Evolutionary conservation across 1,140 invertebrate species (phyloP).

Genomic region (Homarus americanus): DNA sequence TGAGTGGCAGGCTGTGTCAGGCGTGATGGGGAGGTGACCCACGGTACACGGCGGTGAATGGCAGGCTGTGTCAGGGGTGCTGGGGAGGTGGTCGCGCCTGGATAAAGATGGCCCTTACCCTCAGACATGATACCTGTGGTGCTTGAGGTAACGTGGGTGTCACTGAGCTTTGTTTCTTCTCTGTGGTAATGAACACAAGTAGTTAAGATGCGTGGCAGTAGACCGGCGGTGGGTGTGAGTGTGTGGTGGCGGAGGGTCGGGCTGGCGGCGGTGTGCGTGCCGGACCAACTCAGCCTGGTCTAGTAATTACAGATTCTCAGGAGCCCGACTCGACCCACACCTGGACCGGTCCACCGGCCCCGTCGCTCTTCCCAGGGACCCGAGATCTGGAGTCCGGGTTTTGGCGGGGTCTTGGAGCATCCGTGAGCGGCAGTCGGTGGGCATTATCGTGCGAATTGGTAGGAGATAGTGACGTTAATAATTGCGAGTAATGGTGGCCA

Average conservation of each 20-base stretch:
- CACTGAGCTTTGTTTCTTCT: no score
- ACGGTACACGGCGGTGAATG: no score
- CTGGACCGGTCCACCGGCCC: slow-evolving; percentile 55
- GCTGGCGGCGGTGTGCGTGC: slow-evolving; percentile 48
- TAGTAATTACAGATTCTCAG: slow-evolving; percentile 64
- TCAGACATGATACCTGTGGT: no score
- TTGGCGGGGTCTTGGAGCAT: background rate
- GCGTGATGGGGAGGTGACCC: no score
- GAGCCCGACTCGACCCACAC: slow-evolving; percentile 44
- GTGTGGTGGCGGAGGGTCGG: slow-evolving; percentile 3
- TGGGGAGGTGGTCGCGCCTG: no score
- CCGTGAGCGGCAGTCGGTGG: background rate
- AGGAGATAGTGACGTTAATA: slow-evolving; percentile 5
- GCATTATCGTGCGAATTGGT: background rate
- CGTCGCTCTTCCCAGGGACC: slow-evolving; percentile 4
- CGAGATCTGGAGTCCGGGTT: background rate
- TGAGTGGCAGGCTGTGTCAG: no score
- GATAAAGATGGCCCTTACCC: no score
- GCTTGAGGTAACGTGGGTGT: no score
- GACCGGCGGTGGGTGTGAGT: background rate
- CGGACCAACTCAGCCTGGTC: slow-evolving; percentile 54
- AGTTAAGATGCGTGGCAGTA: background rate
- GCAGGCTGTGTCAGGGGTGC: no score
- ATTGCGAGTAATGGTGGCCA: background rate
- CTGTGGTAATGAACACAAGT: no score